Percentiles rank a stretch among this genome's conserved stretches.
Evolutionary conservation across 2,797 vertebrate genomes (phyloP).

Genomic region (Eidolon dupreanum): DNA sequence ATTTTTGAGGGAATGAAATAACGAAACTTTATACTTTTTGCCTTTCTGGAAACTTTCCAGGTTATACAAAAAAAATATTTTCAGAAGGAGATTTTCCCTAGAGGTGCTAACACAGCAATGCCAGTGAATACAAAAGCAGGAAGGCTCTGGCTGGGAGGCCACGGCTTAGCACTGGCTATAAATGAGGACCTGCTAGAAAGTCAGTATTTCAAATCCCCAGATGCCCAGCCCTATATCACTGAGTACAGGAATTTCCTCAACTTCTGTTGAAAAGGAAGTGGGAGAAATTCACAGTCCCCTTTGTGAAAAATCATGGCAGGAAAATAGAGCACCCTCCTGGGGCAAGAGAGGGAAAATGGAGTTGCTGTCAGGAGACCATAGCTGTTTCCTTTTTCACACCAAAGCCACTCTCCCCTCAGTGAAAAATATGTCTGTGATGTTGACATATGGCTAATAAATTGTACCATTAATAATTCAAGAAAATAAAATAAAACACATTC

Average conservation of each 20-base stretch:
- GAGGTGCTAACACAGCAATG: constrained; percentile 19
- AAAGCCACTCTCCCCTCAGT: neutral
- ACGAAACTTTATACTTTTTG: constrained; percentile 12
- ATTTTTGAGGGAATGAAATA: constrained; percentile 11
- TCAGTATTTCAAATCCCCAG: constrained; percentile 33
- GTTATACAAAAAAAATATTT: constrained; percentile 46
- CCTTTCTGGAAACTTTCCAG: constrained; percentile 47
- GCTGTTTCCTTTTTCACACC: neutral
- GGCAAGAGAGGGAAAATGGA: neutral
- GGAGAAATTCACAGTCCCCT: constrained; percentile 46
- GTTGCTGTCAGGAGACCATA: neutral
- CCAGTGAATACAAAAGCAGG: constrained; percentile 29
- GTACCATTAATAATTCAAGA: constrained; percentile 44
- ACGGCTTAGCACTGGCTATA: neutral
- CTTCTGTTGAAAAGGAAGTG: constrained; percentile 14
- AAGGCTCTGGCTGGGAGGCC: neutral
- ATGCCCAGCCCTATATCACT: neutral
- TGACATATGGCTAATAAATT: constrained; percentile 47
- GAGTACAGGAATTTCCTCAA: constrained; percentile 1
- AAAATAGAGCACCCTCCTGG: neutral
- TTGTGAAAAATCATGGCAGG: constrained; percentile 19
- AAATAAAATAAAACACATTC: constrained; percentile 62
- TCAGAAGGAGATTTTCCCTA: constrained; percentile 42
- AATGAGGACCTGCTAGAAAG: constrained; percentile 16
- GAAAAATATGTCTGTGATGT: neutral